Evolutionary conservation across 2,797 vertebrate species (phyloP), one percentile per base, ranked within the genome.

Genomic region (Anniella stebbinsi): DNA sequence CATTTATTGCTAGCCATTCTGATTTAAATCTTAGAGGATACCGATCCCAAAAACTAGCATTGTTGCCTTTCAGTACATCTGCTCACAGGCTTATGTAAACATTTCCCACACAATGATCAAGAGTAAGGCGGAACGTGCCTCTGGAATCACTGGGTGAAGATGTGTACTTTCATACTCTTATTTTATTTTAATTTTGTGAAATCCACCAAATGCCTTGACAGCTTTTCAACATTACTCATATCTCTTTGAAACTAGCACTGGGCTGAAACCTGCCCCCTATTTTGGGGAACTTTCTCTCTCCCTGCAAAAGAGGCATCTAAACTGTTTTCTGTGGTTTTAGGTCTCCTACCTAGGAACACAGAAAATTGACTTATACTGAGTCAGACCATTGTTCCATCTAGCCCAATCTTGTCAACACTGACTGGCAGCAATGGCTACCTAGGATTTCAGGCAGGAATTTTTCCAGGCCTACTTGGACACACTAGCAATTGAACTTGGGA

Each of bases 1-100:
- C 73, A 93, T 90, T 87, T 77, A 57, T 94, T 94, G 93, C 93
- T 95, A 93, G 86, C 78, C 85, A 80, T 92, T 93, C 90, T 87
- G 0, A 0, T 91, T 88, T 78, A 86, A 91, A 92, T 75, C 78
- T 80, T 86, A 33, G 0, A 0, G 18, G 87, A 85, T 82, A 91
- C 91, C 90, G 92, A 93, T 93, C 85, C 80, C 69, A 81, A 67
- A 80, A 73, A 67, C 51, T 41, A 60, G n/a, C 36, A 72, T 36
- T 67, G 86, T 67, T 63, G 67, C 60, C 80, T 82, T 88, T 60
- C 67, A 73, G 23, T 60, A 73, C 10, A 63, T 60, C 54, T 77
- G 73, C 57, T 72, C 4, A 48, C n/a, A 1, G 30, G 51, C 36
- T 69, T 69, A 4, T 9, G 17, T 51, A 80, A 66, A 76, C 7